Percentiles rank a stretch among this genome's conserved stretches.
Conservation (phyloP, 2,888 invertebrate genomes). For the Serripes groenlandicus region DNA sequence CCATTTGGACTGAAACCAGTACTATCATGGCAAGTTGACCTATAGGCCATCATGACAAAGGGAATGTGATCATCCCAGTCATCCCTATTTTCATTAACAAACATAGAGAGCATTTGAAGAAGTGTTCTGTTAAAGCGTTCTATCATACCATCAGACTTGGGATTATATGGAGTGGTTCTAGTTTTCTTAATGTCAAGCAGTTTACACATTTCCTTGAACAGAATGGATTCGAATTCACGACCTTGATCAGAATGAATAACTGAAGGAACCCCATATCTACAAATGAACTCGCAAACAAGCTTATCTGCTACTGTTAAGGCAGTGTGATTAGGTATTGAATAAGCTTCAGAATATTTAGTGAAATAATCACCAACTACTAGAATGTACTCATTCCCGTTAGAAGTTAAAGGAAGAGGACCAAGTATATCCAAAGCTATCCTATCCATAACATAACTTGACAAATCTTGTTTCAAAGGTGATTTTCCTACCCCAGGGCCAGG, state of each 20-base stretch:
- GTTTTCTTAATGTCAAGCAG: slow-evolving; percentile 42
- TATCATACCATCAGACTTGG: slow-evolving; percentile 39
- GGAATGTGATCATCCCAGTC: too few species aligned
- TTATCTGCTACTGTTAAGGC: slow-evolving; percentile 27
- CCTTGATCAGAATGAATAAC: slow-evolving; percentile 46
- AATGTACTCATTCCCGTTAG: slow-evolving; percentile 22
- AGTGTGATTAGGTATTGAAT: slow-evolving; percentile 21
- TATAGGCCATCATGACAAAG: too few species aligned
- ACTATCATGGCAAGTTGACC: too few species aligned
- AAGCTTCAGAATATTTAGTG: slow-evolving; percentile 15
- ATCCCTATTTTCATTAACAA: too few species aligned
- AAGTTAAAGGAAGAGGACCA: slow-evolving; percentile 14
- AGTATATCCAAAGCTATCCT: slow-evolving; percentile 56
- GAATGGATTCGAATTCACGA: slow-evolving; percentile 32
- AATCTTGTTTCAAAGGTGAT: slow-evolving; percentile 47
- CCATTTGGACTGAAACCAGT: too few species aligned
- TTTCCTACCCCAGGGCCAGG: slow-evolving; percentile 60
- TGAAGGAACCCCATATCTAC: slow-evolving; percentile 39
- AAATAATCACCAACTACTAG: slow-evolving; percentile 23
- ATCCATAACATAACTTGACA: slow-evolving; percentile 35
- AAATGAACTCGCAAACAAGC: slow-evolving; percentile 32
- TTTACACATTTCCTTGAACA: slow-evolving; percentile 37
- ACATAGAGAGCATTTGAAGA: too few species aligned
- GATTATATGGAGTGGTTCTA: slow-evolving; percentile 42
- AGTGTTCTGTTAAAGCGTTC: too few species aligned